Base-by-base conservation (phyloP, 2,888 invertebrate genomes). In the Psylliodes chrysocephalus region DNA sequence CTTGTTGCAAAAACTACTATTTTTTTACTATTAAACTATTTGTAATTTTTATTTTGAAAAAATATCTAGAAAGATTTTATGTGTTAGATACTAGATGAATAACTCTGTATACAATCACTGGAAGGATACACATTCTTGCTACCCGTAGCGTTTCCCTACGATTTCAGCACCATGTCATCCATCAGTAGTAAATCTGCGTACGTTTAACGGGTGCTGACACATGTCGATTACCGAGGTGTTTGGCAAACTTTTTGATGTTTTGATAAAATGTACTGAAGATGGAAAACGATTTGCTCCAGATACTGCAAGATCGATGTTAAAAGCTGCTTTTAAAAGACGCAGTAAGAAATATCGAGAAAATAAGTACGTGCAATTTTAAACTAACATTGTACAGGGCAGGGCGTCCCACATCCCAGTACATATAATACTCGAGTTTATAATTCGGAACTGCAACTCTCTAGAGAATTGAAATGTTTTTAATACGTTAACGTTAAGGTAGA, bases 161-260 rank as follows among this genome's bases (percentile, higher is more conserved):
- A 35, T 35, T 53, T 65, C 47, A 52, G 51, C 53, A 25, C 7
- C 14, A 35, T 35, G 55, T 60, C 55, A 64, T 64, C 64, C 55
- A 63, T 66, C 66, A 66, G 14, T 19, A 19, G 19, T 42, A 46
- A 63, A 66, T 66, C 62, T 63, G 60, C 46, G 35, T 54, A 60
- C 54, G 44, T 60, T 54, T 44, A 57, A 35, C 42, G 47, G 15
- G 12, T 14, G 52, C 46, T 63, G 63, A 57, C 63, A 63, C 35
- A 53, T 52, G 56, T 63, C 56, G 63, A 63, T 63, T 57, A 57
- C 52, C 38, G 18, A 33, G 28, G 53, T 40, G 44, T 52, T 52
- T 57, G 57, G 30, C 52, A 52, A 56, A 62, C 55, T 62, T 56
- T 56, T 25, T 62, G 47, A 55, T 40, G 54, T 40, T 35, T 44